A percentile compares a stretch with the other conserved stretches of the same genome.
Conservation (phyloP, 2,888 invertebrate species). For the Drosophila histrio region DNA sequence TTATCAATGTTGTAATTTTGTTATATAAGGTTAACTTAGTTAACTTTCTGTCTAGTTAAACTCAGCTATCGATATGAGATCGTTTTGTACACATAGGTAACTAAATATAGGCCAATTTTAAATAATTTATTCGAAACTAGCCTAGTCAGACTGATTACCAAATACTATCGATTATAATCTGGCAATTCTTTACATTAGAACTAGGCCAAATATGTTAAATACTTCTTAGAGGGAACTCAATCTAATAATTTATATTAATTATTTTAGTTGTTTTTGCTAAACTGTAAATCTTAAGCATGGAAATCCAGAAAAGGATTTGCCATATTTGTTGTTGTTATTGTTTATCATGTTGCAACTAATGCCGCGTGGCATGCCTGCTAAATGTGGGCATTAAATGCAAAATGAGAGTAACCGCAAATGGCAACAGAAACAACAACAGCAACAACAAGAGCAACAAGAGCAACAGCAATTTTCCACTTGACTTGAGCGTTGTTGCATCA, state of each 20-base stretch:
- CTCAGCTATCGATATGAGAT: too few species aligned
- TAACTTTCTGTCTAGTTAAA: too few species aligned
- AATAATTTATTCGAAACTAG: not conserved
- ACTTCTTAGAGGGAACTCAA: not conserved
- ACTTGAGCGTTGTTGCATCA: slow-evolving; percentile 62
- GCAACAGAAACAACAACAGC: slow-evolving; percentile 24
- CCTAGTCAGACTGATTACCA: not conserved
- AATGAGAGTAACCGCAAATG: slow-evolving; percentile 72
- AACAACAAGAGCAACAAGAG: slow-evolving; percentile 6
- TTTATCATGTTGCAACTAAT: slow-evolving; percentile 45
- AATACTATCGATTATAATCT: too few species aligned
- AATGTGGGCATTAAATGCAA: slow-evolving; percentile 78
- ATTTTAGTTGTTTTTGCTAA: not conserved
- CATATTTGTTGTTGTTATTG: slow-evolving; percentile 32
- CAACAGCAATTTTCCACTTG: slow-evolving; percentile 80
- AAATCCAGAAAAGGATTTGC: slow-evolving; percentile 26
- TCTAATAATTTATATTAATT: not conserved
- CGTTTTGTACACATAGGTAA: not conserved
- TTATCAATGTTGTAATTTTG: too few species aligned
- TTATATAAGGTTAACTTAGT: too few species aligned
- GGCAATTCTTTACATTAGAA: not conserved
- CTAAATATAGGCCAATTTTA: not conserved
- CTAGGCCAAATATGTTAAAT: not conserved
- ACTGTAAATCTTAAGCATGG: slow-evolving; percentile 7
- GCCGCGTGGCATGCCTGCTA: slow-evolving; percentile 58